phyloP scores from a whole-genome alignment of 2,888 invertebrate genomes.

The Odontothrips loti region DNA sequence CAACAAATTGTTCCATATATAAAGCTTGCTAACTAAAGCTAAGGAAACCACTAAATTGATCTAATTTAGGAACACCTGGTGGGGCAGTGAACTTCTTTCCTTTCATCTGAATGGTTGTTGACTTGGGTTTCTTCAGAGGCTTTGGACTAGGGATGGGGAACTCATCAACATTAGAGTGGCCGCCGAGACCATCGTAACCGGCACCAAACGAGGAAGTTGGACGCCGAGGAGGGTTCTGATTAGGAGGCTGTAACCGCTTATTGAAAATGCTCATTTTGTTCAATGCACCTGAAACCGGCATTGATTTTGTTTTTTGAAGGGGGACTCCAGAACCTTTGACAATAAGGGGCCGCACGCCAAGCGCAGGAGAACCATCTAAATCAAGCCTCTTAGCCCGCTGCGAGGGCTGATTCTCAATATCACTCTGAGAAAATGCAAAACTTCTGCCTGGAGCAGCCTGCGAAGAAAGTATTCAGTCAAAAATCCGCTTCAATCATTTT shows the following conservation, averaged over 20 bases:
- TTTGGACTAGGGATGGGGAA: slow-evolving; percentile 45
- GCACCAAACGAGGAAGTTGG: slow-evolving; percentile 27
- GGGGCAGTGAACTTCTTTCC: neutral
- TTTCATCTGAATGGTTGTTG: neutral
- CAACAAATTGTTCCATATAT: too few relatives aligned
- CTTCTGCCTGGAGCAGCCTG: neutral
- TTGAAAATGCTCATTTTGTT: neutral
- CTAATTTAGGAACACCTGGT: neutral
- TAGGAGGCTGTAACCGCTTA: neutral
- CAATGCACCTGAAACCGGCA: neutral
- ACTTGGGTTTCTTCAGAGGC: slow-evolving; percentile 31
- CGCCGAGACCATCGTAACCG: slow-evolving; percentile 54
- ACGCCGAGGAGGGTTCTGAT: neutral
- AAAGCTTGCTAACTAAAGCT: neutral
- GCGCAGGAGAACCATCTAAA: neutral
- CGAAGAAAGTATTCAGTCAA: neutral
- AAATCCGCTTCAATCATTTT: neutral
- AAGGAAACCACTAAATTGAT: neutral
- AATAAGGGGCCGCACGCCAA: neutral
- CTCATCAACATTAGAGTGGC: slow-evolving; percentile 52
- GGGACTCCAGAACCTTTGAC: neutral
- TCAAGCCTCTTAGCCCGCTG: neutral
- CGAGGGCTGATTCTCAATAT: neutral
- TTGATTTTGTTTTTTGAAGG: neutral
- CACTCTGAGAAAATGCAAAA: neutral